Evolutionary conservation across 2,888 invertebrate genomes (phyloP), one percentile per base, ranked within the genome.

Genomic region (Phorcus lineatus): DNA sequence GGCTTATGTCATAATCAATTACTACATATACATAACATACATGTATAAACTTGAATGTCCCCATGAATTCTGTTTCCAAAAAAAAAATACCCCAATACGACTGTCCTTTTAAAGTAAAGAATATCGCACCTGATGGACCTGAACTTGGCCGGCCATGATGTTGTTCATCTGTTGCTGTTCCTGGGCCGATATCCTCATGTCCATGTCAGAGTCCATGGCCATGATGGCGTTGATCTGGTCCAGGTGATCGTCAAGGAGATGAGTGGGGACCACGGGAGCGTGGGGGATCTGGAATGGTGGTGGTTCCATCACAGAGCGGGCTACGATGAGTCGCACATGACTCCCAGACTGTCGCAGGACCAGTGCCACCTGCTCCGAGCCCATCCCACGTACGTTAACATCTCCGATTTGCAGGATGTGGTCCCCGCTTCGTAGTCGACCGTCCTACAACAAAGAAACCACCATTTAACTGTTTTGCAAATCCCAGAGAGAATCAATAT

Each of bases 321-420:
- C 99, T 78, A 99, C 99, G 80, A 99, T 97, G 77, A 99, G 95
- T 1, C 98, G 95, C 80, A 99, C 98, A 92, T 98, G 97, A 16
- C 97, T 97, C 47, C 99, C 98, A 31, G 98, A 97, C 94, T 98
- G 98, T 36, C 99, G 95, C 84, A 99, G 94, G 84, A 99, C 98
- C 22, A 97, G 96, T 28, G 99, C 99, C 88, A 99, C 98, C 94
- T 94, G 94, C 94, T 99, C 99, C 78, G 98, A 98, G 84, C 97
- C 97, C 95, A 99, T 97, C 82, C 99, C 99, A 78, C 98, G 96
- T 88, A 99, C 95, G 94, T 97, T 97, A 87, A 99, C 97, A 88
- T 98, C 97, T 7, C 94, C 94, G 70, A 94, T 94, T 94, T 99
- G 99, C 89, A 99, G 95, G 90, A 99, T 97, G 94, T 99, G 99